Evolutionary conservation across 2,888 invertebrate species (phyloP), one percentile per base, ranked within the genome.

Genomic region (Nymphalis urticae): DNA sequence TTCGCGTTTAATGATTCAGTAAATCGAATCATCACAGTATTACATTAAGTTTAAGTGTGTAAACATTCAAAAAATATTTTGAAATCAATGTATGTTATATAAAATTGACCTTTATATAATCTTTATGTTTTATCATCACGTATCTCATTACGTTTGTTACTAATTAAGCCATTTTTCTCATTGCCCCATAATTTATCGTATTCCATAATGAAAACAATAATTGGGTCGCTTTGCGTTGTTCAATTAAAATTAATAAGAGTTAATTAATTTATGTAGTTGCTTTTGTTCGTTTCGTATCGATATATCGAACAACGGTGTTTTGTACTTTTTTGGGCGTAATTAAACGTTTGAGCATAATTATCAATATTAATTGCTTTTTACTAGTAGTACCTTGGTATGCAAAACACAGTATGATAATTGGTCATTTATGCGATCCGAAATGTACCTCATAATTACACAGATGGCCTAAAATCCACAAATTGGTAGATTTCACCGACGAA

Each of bases 231-330:
- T 61, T 62, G 47, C 48, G 65, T 65, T 59, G 70, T 63, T 63
- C 72, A 65, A 72, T 72, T 70, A 65, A 70, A 67, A 70, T 70
- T 65, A 72, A 70, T 70, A 70, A 63, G 64, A 63, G 64, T 67
- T 71, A 72, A 72, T 69, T 67, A 72, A 67, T 72, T 72, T 64
- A 51, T 60, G 69, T 65, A 64, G 66, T 67, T 51, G 56, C 68
- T 47, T 19, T 62, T n/a, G 32, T 32, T 62, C 64, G 50, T 64
- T 48, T 56, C 62, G 42, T 54, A 65, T 67, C 48, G 51, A 19
- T 63, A 54, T 54, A 62, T 50, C 2, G 17, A 54, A 19, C 61
- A 61, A 13, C 21, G 42, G 50, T 50, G 66, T 64, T 59, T 53
- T 68, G 69, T 62, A 53, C 59, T n/a, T 53, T 48, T 21, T 48